A percentile compares a stretch with the other conserved stretches of the same genome.
These are phyloP conservation scores for Rotaria macrura DNA, from an alignment of 2,888 invertebrate genomes.

Conservation along the genomic window DNA sequence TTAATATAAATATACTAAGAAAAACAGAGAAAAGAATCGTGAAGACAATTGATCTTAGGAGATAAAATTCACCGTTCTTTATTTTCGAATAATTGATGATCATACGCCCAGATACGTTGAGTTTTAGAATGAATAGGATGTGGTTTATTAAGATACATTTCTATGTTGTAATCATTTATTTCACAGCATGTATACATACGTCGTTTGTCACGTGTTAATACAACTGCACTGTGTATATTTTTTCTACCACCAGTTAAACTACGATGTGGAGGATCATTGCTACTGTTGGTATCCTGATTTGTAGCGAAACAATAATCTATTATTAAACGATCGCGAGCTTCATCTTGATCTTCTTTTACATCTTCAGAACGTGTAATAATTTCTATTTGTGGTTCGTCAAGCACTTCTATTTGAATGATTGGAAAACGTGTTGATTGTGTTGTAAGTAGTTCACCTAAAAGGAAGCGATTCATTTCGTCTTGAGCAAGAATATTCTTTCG, in stretches of 20 bases:
- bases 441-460: background rate
- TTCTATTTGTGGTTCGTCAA: slow-evolving; percentile 31
- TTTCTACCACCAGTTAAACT: slow-evolving; percentile 34
- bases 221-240: slow-evolving; percentile 48
- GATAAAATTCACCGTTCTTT: background rate
- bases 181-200: slow-evolving; percentile 46
- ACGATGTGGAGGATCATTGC: background rate
- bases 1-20: slow-evolving; percentile 53
- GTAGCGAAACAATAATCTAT: slow-evolving; percentile 27
- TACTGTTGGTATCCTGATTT: background rate
- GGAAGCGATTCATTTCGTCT: no score
- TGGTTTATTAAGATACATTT: slow-evolving; percentile 38
- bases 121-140: background rate
- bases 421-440: slow-evolving; percentile 1
- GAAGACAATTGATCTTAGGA: no score
- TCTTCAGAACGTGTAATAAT: slow-evolving; percentile 28
- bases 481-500: no score
- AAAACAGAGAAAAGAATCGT: no score
- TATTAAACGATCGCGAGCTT: slow-evolving; percentile 23
- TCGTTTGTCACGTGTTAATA: slow-evolving; percentile 40
- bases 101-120: background rate
- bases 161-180: slow-evolving; percentile 46
- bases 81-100: slow-evolving; percentile 16
- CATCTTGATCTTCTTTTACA: slow-evolving; percentile 28
- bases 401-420: slow-evolving; percentile 29